phyloP scores from a whole-genome alignment of 2,113 vertebrate species.

The Anhinga anhinga region DNA sequence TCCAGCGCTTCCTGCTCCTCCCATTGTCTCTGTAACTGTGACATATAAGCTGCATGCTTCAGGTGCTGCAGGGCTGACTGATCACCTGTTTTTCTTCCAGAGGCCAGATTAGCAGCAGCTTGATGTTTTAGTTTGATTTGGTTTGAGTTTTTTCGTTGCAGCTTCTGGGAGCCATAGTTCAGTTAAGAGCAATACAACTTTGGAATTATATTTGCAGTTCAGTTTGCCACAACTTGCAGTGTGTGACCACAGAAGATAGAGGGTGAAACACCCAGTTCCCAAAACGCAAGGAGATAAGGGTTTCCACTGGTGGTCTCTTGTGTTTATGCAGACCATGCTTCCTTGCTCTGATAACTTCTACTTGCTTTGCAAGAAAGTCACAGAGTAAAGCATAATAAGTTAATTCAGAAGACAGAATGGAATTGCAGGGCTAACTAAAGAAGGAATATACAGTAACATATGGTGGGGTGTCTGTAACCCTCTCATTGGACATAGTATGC shows the following conservation, averaged over 20 bases:
- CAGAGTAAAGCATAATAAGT: background rate
- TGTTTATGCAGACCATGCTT: background rate
- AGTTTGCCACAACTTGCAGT: background rate
- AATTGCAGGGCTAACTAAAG: background rate
- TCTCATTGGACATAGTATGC: background rate
- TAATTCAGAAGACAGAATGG: background rate
- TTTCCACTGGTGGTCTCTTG: background rate
- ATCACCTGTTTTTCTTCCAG: background rate
- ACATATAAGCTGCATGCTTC: background rate
- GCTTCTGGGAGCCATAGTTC: background rate
- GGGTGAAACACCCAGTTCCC: background rate
- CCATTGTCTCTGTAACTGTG: background rate
- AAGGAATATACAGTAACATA: background rate
- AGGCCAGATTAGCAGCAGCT: background rate
- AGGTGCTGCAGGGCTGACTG: background rate
- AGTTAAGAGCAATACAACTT: background rate
- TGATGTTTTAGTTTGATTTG: background rate
- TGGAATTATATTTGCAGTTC: background rate
- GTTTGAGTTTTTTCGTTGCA: background rate
- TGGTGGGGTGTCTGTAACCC: background rate
- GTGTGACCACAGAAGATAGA: background rate
- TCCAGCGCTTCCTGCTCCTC: background rate
- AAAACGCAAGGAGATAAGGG: background rate
- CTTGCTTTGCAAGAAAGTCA: background rate
- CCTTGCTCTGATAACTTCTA: background rate